A percentile compares a stretch with the other conserved stretches of the same genome.
Conservation (phyloP, 2,113 vertebrate species). For the Alligator sinensis region DNA sequence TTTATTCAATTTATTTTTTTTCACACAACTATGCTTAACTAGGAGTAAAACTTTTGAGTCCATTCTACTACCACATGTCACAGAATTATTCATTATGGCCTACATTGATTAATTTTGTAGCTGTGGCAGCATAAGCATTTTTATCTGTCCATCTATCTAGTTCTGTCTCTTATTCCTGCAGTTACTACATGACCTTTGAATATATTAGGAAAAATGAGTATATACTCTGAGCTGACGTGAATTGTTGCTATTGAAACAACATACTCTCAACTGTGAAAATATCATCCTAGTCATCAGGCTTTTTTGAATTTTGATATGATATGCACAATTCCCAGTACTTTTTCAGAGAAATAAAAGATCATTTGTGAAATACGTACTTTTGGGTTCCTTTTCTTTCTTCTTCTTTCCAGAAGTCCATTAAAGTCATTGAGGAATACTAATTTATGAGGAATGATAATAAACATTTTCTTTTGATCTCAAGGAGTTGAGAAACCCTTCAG, state of each 20-base stretch:
- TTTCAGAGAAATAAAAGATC: not conserved
- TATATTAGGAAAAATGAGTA: slow-evolving; percentile 10
- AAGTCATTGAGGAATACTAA: not conserved
- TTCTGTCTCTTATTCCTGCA: not conserved
- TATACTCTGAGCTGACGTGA: not conserved
- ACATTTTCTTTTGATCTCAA: not conserved
- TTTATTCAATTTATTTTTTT: not conserved
- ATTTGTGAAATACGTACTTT: not conserved
- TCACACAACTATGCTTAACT: not conserved
- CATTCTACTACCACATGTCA: not conserved
- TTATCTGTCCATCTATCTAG: not conserved
- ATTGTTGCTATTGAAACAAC: slow-evolving; percentile 3
- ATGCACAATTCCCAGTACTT: not conserved
- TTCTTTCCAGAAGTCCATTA: not conserved
- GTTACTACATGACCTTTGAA: slow-evolving; percentile 12
- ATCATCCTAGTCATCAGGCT: not conserved
- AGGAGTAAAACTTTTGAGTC: not conserved
- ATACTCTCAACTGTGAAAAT: slow-evolving; percentile 17
- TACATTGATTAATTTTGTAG: slow-evolving; percentile 6
- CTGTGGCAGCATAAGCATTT: not conserved
- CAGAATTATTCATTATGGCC: not conserved
- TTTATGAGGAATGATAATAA: not conserved
- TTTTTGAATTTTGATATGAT: not conserved
- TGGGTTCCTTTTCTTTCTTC: not conserved
- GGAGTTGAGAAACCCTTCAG: not conserved